Evolutionary conservation across 2,113 vertebrate species (phyloP).

Genomic region (Ictalurus punctatus): DNA sequence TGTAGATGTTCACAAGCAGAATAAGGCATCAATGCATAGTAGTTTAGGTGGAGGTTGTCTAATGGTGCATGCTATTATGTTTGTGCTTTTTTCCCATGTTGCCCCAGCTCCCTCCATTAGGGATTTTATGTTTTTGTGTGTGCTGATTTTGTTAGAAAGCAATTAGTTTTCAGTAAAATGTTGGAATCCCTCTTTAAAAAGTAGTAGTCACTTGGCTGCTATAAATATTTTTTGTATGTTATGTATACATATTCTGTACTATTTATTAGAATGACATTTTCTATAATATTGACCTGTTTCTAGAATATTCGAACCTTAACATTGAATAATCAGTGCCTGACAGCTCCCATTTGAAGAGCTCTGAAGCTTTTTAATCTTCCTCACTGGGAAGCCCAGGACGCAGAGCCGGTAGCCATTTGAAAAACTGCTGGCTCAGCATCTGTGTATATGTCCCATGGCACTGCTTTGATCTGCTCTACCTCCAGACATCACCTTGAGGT

Average conservation of each 20-base stretch:
- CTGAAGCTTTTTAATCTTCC: constrained; percentile 59
- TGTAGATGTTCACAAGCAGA: neutral
- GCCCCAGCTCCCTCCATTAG: neutral
- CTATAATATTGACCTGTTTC: neutral
- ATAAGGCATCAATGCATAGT: neutral
- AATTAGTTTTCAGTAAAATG: neutral
- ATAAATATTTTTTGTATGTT: neutral
- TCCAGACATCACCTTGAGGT: constrained; percentile 76
- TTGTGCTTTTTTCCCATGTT: constrained; percentile 12
- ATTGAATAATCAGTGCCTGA: constrained; percentile 24
- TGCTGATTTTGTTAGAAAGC: constrained; percentile 8
- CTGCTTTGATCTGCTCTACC: constrained; percentile 77
- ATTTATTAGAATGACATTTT: neutral
- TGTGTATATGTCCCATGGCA: constrained; percentile 70
- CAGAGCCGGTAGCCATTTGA: constrained; percentile 63
- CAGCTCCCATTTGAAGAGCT: constrained; percentile 53
- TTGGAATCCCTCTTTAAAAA: neutral
- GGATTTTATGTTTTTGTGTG: neutral
- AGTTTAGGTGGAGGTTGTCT: constrained; percentile 47
- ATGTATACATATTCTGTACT: neutral
- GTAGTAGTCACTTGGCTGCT: neutral
- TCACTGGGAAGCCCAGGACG: constrained; percentile 56
- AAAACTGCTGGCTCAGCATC: constrained; percentile 74
- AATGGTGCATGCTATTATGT: neutral
- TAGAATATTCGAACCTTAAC: neutral